Evolutionary conservation across 2,113 vertebrate species (phyloP), one percentile per base, ranked within the genome.

Genomic region (Eulemur macaco): DNA sequence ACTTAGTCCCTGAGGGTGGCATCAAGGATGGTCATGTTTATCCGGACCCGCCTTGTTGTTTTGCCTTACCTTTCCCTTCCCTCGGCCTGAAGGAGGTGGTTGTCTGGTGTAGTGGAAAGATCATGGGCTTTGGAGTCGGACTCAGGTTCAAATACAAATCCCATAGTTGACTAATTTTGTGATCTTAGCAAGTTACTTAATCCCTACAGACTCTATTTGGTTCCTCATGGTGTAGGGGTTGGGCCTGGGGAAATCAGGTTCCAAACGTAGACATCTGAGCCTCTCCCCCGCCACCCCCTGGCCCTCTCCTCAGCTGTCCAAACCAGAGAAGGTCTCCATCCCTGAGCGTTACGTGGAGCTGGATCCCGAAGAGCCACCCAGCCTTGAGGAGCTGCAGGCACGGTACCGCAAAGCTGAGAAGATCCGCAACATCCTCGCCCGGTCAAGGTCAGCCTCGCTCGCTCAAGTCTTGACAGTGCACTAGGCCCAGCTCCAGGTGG

Each of bases 361-460:
- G 91, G 99, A 99, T 86, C 99, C 99, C 0, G 99, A 99, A 89
- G 99, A 99, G 86, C 99, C 99, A 0, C 99, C 99, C 69, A 99
- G 99, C 97, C 99, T 98, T 14, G 99, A 99, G 98, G 99, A 99
- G 95, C 97, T 99, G 96, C 99, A 99, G 96, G 99, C 99, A 0
- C 99, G 99, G 1, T 99, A 99, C 82, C 99, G 99, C 17, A 99
- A 99, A 97, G 99, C 99, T 52, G 99, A 99, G 98, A 99, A 99
- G 97, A 99, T 99, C 97, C 99, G 99, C 97, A 99, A 96, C 98
- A 99, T 99, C 97, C 99, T 99, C 74, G 98, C 99, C 69, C 99
- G 99, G 84, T 99, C 99, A 96, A 99, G 99, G 99, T 99, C 68
- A 96, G 97, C 63, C 45, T 78, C 27, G 0, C 0, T 66, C n/a